phyloP scores from a whole-genome alignment of 2,113 vertebrate genomes.

The Ariopsis seemanni region DNA sequence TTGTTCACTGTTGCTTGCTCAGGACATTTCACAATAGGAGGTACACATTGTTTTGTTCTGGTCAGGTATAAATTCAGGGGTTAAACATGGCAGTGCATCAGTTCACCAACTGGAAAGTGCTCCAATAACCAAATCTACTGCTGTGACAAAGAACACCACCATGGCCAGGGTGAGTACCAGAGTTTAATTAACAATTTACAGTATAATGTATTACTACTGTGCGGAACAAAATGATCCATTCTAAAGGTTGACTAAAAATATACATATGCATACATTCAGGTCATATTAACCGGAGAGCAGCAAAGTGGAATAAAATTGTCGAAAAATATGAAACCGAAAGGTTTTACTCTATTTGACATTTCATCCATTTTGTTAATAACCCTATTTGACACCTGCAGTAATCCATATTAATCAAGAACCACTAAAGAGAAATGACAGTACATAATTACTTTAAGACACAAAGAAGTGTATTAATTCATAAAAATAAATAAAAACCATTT shows the following conservation, averaged over 20 bases:
- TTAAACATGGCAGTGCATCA: neutral
- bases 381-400: no score
- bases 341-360: neutral
- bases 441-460: no score
- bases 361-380: neutral
- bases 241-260: neutral
- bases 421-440: no score
- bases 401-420: no score
- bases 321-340: neutral
- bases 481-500: no score
- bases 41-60: neutral
- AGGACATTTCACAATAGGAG: slow-evolving; percentile 32
- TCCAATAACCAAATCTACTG: neutral
- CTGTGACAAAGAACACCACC: neutral
- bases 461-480: no score
- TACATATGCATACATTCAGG: neutral
- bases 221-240: neutral
- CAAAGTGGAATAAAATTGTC: neutral
- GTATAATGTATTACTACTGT: neutral
- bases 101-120: slow-evolving; percentile 15
- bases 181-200: neutral
- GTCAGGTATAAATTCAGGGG: slow-evolving; percentile 24
- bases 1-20: slow-evolving; percentile 27
- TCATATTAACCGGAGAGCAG: neutral
- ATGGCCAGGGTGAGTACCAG: slow-evolving; percentile 24